Base-by-base conservation (phyloP, 2,888 invertebrate species). In the Muscina levida region DNA sequence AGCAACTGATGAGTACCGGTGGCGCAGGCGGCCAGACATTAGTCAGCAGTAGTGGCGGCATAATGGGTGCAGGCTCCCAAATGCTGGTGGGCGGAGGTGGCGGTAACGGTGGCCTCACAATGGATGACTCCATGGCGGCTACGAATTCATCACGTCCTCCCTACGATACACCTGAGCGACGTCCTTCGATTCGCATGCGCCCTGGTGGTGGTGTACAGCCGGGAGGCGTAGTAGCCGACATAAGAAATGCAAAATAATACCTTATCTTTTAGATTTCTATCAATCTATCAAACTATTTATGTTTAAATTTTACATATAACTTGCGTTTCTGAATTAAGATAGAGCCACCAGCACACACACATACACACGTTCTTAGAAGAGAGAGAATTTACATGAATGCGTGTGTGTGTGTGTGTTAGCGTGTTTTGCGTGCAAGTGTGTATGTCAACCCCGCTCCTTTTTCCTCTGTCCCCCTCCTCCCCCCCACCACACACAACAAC, bases 161-260 rank as follows among this genome's bases (percentile, higher is more conserved):
- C 11, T 90, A 90, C 74, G 91, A 91, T 82, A 91, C 91, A 83
- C 91, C 91, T 42, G 91, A 91, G 84, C 85, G 91, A 46, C 90
- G 91, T 74, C 90, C 90, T 5, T 91, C 91, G 81, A 89, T 91
- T 87, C 87, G 91, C 77, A 89, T 91, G 87, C 89, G 91, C 72
- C 87, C 89, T 72, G 88, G 88, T 44, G 77, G 85, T 71, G 87
- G 85, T 53, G 85, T 89, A 48, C 89, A 89, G 82, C 86, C 87
- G 83, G 88, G 87, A 48, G 87, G 87, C 73, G 90, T 87, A 77
- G 88, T 88, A 51, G 87, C 87, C 80, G 90, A 90, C 85, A 88
- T 90, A 85, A 87, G 90, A 87, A 90, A 89, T 86, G 88, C 88
- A 84, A 90, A 91, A 90, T 90, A 90, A 90, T 90, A 90, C 87